Conservation (phyloP, 2,113 vertebrate genomes). For the Petroica traversi region DNA sequence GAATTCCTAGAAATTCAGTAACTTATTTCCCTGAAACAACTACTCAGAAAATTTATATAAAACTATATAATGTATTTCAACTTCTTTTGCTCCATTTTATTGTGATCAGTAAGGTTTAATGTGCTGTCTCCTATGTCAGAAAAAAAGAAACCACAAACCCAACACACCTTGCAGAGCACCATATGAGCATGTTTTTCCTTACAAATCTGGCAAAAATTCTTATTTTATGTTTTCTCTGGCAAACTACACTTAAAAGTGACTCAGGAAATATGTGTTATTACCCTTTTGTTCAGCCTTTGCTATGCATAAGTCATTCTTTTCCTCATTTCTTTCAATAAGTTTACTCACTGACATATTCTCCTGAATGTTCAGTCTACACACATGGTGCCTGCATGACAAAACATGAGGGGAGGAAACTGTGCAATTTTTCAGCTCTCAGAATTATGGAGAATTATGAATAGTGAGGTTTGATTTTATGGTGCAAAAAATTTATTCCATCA, state of each 20-base stretch:
- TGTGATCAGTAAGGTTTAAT: neutral
- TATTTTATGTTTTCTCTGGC: neutral
- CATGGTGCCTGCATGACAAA: accelerated
- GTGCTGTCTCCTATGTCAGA: neutral
- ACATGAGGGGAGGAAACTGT: neutral
- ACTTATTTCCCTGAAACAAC: neutral
- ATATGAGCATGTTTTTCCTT: neutral
- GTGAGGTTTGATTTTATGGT: neutral
- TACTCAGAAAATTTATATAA: constrained; percentile 11
- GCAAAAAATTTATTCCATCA: neutral
- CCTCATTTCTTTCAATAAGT: neutral
- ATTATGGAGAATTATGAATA: neutral
- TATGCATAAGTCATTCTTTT: neutral
- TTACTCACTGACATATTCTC: neutral
- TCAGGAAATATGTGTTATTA: neutral
- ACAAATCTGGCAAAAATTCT: neutral
- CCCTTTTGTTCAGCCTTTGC: neutral
- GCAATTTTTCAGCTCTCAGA: neutral
- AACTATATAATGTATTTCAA: neutral
- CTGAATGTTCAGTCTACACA: neutral
- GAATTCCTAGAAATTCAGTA: neutral
- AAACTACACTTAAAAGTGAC: neutral
- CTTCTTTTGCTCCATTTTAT: neutral
- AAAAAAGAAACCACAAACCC: neutral
- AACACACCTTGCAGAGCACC: neutral